Conservation (phyloP, 2,888 invertebrate genomes). For the Adelphocoris suturalis region DNA sequence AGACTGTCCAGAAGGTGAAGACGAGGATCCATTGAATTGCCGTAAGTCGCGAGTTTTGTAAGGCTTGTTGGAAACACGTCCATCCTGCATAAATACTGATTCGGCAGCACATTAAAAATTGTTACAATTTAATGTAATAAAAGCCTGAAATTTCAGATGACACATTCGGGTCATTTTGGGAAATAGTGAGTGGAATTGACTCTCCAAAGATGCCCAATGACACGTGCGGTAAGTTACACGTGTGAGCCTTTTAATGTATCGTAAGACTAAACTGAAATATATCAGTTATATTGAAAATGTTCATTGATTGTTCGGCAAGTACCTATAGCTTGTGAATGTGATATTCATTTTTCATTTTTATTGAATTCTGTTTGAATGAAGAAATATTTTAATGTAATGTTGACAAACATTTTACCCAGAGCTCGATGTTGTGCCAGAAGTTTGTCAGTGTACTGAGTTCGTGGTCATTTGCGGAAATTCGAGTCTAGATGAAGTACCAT, state of each 20-base stretch:
- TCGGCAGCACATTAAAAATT: neutral
- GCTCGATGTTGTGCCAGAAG: slow-evolving; percentile 74
- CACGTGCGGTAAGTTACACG: slow-evolving; percentile 70
- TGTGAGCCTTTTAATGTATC: neutral
- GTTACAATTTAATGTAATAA: neutral
- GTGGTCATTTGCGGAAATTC: neutral
- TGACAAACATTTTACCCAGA: slow-evolving; percentile 75
- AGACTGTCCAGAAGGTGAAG: slow-evolving; percentile 80
- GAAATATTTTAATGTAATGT: too few species aligned
- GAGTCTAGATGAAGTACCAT: neutral
- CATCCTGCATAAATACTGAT: neutral
- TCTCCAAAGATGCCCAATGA: slow-evolving; percentile 25
- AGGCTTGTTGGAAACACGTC: neutral
- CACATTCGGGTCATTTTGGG: slow-evolving; percentile 77
- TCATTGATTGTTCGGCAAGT: neutral
- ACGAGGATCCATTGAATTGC: slow-evolving; percentile 78
- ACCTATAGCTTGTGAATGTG: neutral
- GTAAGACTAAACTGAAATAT: neutral
- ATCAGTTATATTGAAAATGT: neutral
- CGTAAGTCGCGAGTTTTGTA: slow-evolving; percentile 77
- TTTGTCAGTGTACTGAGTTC: slow-evolving; percentile 76
- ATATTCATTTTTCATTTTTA: too few species aligned
- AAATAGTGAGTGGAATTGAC: slow-evolving; percentile 72
- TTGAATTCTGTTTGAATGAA: too few species aligned
- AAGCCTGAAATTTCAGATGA: slow-evolving; percentile 77